Evolutionary conservation across 2,113 vertebrate genomes (phyloP), one percentile per base, ranked within the genome.

Genomic region (Anoura caudifer): DNA sequence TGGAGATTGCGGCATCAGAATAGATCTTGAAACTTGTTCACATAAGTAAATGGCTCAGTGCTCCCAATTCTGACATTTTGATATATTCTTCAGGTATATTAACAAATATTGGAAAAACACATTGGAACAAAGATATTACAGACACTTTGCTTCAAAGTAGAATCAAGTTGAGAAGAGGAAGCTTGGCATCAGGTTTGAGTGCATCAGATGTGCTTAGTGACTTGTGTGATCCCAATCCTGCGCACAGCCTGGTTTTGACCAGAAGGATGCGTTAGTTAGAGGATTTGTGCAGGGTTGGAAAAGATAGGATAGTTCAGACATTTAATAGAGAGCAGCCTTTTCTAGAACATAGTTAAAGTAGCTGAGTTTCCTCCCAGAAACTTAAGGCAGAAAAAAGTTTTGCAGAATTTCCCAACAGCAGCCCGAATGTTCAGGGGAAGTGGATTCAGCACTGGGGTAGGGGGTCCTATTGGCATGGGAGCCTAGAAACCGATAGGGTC

Each of bases 61-160:
- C 14, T 91, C 81, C 59, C 45, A 79, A 63, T 24, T 91, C 67
- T 65, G 67, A 95, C 67, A 81, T 94, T 81, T 65, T 77, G 38
- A 59, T 91, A 91, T 28, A 72, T 85, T 85, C n/a, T 93, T 82
- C 59, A 91, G 77, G 77, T 26, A 54, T 88, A 77, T 94, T 95
- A 93, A 52, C 67, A 94, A 94, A 85, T 76, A 81, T 52, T 41
- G 31, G 12, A 94, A 82, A 73, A 95, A 59, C 43, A 94, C 80
- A 94, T 59, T 82, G 38, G 43, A 87, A 88, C 81, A 79, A 83
- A 96, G 82, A 2, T 28, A 45, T 72, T 54, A 69, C 38, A 88
- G 59, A 94, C 20, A 81, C 31, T 92, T 91, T 54, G 41, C 47
- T 93, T 86, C 52, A 81, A 94, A 75, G 28, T 41, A 91, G 77